phyloP scores from a whole-genome alignment of 2,113 vertebrate genomes.

The Caretta caretta region DNA sequence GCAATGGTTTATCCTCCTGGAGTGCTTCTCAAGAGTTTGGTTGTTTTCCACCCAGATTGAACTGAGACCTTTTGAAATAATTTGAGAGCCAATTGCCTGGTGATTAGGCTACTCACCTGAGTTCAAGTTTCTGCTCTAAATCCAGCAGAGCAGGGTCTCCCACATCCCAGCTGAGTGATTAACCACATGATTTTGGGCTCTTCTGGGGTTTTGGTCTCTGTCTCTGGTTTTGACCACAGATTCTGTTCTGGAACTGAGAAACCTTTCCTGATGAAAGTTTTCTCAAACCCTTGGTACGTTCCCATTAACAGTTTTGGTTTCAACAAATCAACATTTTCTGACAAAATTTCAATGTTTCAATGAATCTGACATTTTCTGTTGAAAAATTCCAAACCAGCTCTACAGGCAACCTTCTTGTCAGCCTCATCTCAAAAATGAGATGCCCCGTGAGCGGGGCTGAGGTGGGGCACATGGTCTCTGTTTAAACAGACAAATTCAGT shows the following conservation, averaged over 20 bases:
- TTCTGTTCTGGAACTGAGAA: neutral
- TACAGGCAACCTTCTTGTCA: neutral
- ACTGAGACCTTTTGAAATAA: too few relatives aligned
- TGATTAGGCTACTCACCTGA: neutral
- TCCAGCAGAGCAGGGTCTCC: too few relatives aligned
- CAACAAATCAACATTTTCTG: too few relatives aligned
- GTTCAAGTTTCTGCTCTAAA: neutral
- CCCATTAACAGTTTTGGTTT: too few relatives aligned
- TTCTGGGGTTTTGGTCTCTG: too few relatives aligned
- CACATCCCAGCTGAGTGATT: neutral
- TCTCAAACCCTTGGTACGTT: too few relatives aligned
- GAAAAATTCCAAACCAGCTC: neutral
- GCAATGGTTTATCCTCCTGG: too few relatives aligned
- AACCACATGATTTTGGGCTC: neutral
- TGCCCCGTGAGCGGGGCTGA: neutral
- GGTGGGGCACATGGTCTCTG: neutral
- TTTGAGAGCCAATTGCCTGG: neutral
- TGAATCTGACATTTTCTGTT: neutral
- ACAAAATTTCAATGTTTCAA: too few relatives aligned
- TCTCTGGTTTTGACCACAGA: neutral
- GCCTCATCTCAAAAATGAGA: neutral
- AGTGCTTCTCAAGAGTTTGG: too few relatives aligned
- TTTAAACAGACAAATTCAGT: neutral
- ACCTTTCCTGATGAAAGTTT: neutral
- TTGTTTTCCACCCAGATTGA: too few relatives aligned